phyloP scores from a whole-genome alignment of 2,888 invertebrate species.

The Tinea trinotella region DNA sequence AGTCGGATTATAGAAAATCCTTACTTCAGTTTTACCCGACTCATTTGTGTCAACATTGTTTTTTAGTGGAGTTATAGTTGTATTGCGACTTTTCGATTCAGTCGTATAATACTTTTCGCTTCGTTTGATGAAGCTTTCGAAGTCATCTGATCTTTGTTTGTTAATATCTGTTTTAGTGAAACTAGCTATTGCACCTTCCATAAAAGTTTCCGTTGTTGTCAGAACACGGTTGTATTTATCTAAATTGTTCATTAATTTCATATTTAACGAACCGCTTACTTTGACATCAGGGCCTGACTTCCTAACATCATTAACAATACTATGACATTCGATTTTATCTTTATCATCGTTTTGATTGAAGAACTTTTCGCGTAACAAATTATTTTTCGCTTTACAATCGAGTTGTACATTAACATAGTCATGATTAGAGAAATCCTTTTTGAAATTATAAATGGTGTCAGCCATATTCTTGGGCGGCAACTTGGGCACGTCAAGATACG shows the following conservation, averaged over 20 bases:
- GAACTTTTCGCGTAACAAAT: conserved; percentile 51
- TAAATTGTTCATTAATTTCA: conserved; percentile 51
- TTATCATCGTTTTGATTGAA: conserved; percentile 37
- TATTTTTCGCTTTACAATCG: conserved; percentile 46
- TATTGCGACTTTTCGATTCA: conserved; percentile 43
- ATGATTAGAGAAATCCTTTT: conserved; percentile 57
- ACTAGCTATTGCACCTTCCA: conserved; percentile 51
- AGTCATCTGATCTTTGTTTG: conserved; percentile 42
- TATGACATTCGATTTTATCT: conserved; percentile 57
- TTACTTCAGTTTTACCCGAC: conserved; percentile 48
- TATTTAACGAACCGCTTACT: conserved; percentile 52
- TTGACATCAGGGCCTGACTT: conserved; percentile 51
- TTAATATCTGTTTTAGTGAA: conserved; percentile 52
- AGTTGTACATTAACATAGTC: conserved; percentile 29
- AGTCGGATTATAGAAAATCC: conserved; percentile 63
- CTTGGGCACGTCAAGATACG: conserved; percentile 32
- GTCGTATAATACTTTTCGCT: conserved; percentile 60
- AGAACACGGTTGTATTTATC: conserved; percentile 57
- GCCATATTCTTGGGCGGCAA: conserved; percentile 44
- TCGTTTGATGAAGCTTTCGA: conserved; percentile 59
- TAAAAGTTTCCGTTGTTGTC: conserved; percentile 55
- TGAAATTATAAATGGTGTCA: conserved; percentile 58
- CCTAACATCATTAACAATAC: conserved; percentile 53
- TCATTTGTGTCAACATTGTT: conserved; percentile 27
- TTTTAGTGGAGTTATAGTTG: conserved; percentile 42